Conservation (phyloP, 1,140 invertebrate genomes). For the Panulirus ornatus region DNA sequence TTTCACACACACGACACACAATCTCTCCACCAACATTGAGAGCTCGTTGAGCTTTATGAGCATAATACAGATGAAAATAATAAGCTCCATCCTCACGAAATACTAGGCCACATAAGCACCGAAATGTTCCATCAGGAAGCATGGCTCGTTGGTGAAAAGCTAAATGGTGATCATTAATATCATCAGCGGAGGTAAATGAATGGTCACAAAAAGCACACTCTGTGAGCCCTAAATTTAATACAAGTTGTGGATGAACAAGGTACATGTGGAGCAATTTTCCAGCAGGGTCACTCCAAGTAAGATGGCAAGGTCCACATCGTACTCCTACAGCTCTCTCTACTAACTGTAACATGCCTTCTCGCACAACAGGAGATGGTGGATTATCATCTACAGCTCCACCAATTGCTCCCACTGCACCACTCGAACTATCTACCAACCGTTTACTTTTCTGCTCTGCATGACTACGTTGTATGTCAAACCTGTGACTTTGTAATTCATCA, state of each 20-base stretch:
- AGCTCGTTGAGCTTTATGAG: conserved; percentile 74
- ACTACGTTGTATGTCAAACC: conserved; percentile 25
- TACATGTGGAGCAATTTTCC: conserved; percentile 74
- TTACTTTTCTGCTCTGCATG: conserved; percentile 50
- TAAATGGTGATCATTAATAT: conserved; percentile 74
- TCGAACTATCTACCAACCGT: conserved; percentile 44
- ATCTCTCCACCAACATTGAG: conserved; percentile 72
- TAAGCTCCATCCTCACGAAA: conserved; percentile 75
- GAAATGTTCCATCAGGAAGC: conserved; percentile 70
- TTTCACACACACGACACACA: conserved; percentile 73
- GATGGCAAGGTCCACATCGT: conserved; percentile 68
- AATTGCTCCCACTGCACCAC: conserved; percentile 65
- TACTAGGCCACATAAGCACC: conserved; percentile 74
- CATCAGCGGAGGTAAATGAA: conserved; percentile 71
- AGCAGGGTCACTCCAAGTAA: conserved; percentile 60
- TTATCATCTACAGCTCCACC: conserved; percentile 52
- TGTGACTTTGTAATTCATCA: conserved; percentile 29
- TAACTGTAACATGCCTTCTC: conserved; percentile 62
- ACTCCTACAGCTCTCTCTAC: conserved; percentile 67
- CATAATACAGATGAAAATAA: conserved; percentile 75
- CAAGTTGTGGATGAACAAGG: conserved; percentile 72
- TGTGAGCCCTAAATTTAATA: conserved; percentile 69
- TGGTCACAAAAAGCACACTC: conserved; percentile 73
- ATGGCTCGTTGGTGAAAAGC: conserved; percentile 68
- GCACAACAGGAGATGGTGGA: conserved; percentile 50